Percentiles rank a stretch among this genome's conserved stretches.
Conservation (phyloP, 2,797 vertebrate species). For the Agapornis canus region DNA sequence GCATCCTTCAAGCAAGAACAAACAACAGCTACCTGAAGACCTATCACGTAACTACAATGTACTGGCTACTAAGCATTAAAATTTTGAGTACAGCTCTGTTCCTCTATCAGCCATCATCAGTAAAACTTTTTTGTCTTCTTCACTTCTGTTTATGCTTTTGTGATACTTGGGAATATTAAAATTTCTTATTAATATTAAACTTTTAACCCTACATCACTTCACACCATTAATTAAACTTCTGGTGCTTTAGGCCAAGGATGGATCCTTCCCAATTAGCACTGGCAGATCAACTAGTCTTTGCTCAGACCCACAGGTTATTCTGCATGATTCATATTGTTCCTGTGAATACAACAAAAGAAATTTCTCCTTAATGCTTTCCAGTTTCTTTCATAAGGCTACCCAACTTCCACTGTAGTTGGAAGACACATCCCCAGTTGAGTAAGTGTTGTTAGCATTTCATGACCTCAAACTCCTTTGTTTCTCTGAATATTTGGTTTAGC, state of each 20-base stretch:
- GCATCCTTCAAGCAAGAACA: not conserved
- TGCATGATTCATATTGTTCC: not conserved
- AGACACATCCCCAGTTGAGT: not conserved
- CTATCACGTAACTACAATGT: not conserved
- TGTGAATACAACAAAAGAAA: not conserved
- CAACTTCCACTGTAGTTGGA: not conserved
- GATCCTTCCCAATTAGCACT: not conserved
- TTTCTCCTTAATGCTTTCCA: not conserved
- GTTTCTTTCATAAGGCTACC: not conserved
- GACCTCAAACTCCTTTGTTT: not conserved
- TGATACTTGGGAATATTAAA: not conserved
- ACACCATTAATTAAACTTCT: conserved; percentile 35
- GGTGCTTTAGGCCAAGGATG: not conserved
- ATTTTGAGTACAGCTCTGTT: not conserved
- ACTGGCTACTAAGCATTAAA: not conserved
- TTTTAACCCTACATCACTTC: not conserved
- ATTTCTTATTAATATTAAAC: not conserved
- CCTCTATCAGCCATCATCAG: rapidly evolving
- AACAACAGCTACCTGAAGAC: not conserved
- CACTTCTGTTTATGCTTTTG: not conserved
- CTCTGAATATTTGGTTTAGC: not conserved
- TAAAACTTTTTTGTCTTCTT: not conserved
- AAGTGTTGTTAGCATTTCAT: not conserved
- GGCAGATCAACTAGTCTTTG: not conserved
- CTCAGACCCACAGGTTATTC: conserved; percentile 1